These are phyloP conservation scores for Montipora capitata DNA, from an alignment of 92 coral and sea anemone genomes.

Conservation along the genomic window DNA sequence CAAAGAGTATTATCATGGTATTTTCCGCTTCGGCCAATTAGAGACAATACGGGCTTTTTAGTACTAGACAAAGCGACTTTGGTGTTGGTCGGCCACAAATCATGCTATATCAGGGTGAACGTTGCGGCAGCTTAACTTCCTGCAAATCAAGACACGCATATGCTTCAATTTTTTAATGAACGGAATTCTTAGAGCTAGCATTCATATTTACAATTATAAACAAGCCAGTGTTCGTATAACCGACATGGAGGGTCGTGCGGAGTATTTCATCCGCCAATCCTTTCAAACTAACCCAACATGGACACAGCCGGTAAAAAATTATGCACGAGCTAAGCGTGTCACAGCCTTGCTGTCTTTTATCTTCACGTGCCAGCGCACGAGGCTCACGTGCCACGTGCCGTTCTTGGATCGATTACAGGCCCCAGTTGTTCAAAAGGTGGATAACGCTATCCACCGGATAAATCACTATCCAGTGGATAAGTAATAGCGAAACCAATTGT, in stretches of 20 bases:
- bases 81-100: too few relatives aligned
- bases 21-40: too few relatives aligned
- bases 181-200: constrained; percentile 98
- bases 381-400: constrained; percentile 34
- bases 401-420: neutral
- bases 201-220: constrained; percentile 98
- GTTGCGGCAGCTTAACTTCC: too few relatives aligned
- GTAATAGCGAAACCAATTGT: too few relatives aligned
- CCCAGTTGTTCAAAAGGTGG: too few relatives aligned
- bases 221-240: constrained; percentile 95
- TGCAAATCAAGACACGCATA: neutral
- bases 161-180: constrained; percentile 98
- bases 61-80: too few relatives aligned
- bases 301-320: constrained; percentile 57
- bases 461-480: too few relatives aligned
- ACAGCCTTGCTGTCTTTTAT: constrained; percentile 6
- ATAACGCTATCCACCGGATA: too few relatives aligned
- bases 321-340: constrained; percentile 57
- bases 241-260: constrained; percentile 78
- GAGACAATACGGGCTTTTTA: too few relatives aligned
- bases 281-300: constrained; percentile 69
- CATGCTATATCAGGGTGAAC: too few relatives aligned
- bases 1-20: too few relatives aligned
- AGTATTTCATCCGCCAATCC: constrained; percentile 47
- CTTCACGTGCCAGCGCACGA: constrained; percentile 32